phyloP scores from a whole-genome alignment of 2,113 vertebrate genomes.

The Puntigrus tetrazona region DNA sequence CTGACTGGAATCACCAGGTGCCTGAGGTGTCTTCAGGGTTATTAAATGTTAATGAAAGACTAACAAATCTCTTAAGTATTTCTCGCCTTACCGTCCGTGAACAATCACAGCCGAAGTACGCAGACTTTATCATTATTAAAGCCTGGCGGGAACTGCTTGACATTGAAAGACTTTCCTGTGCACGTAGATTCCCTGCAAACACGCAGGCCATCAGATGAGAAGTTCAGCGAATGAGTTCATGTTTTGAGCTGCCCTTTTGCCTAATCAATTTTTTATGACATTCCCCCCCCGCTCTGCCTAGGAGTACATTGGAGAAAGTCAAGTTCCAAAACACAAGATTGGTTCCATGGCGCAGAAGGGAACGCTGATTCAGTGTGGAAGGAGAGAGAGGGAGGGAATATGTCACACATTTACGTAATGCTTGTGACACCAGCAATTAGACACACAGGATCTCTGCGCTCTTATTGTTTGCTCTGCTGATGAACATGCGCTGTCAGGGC shows the following conservation, averaged over 20 bases:
- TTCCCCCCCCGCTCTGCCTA: neutral
- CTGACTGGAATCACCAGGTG: neutral
- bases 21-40: neutral
- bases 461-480: conserved; percentile 41
- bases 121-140: conserved; percentile 10
- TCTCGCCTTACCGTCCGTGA: neutral
- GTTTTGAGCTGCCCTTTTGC: conserved; percentile 33
- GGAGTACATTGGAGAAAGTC: neutral
- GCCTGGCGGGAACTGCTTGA: neutral
- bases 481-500: conserved; percentile 32
- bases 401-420: conserved; percentile 19
- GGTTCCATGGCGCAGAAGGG: conserved; percentile 13
- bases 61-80: neutral
- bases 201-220: conserved; percentile 14
- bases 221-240: conserved; percentile 30
- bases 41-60: neutral
- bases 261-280: conserved; percentile 39
- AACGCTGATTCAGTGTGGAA: neutral
- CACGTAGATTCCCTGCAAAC: neutral
- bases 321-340: conserved; percentile 2
- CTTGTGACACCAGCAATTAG: conserved; percentile 8
- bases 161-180: conserved; percentile 8
- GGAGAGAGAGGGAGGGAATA: neutral
- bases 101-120: neutral
- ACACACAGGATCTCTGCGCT: neutral